Conservation (phyloP, 2,113 vertebrate genomes). For the Pagrus major region DNA sequence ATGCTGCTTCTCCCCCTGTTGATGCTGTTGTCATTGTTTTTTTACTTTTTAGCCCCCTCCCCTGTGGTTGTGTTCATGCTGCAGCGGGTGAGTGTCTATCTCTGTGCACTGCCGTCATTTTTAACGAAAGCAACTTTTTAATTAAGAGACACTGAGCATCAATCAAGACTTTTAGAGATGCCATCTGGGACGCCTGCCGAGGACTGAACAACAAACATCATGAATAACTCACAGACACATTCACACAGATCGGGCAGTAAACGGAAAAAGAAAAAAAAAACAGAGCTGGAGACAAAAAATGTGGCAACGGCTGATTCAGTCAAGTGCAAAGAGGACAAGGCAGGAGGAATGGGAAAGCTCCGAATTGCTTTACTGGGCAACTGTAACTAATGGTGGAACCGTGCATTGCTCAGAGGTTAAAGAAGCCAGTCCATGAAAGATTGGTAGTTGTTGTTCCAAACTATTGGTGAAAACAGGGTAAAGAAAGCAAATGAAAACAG, state of each 20-base stretch:
- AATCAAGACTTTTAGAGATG: conserved; percentile 82
- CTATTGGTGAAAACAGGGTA: conserved; percentile 31
- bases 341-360: background rate
- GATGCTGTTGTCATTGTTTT: conserved; percentile 59
- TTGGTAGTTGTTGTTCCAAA: background rate
- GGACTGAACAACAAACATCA: conserved; percentile 77
- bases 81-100: conserved; percentile 24
- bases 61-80: conserved; percentile 38
- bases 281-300: conserved; percentile 27
- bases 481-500: conserved; percentile 23
- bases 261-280: conserved; percentile 3
- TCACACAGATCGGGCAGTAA: conserved; percentile 42
- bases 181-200: conserved; percentile 82
- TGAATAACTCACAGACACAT: conserved; percentile 69
- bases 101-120: conserved; percentile 54
- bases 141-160: conserved; percentile 84
- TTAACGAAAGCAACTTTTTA: conserved; percentile 82
- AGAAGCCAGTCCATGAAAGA: conserved; percentile 1
- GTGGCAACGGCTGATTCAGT: conserved; percentile 52
- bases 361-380: conserved; percentile 15
- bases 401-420: conserved; percentile 27
- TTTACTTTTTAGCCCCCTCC: conserved; percentile 55
- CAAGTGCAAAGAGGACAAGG: conserved; percentile 42
- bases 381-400: conserved; percentile 12
- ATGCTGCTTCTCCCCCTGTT: conserved; percentile 55